These are phyloP conservation scores for Eubasilissa regina DNA, from an alignment of 1,140 invertebrate genomes.

Conservation along the genomic window DNA sequence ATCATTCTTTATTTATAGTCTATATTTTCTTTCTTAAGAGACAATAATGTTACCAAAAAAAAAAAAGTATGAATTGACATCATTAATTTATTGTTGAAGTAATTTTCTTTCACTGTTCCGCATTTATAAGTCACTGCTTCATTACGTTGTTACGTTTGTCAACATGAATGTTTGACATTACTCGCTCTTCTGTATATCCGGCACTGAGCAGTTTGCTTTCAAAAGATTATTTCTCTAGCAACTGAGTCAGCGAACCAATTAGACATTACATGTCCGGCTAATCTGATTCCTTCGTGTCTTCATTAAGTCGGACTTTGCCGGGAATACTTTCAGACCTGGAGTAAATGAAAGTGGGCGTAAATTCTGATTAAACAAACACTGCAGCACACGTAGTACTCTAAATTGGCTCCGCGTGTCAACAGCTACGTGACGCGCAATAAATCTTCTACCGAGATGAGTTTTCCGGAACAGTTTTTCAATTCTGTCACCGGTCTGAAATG, in stretches of 20 bases:
- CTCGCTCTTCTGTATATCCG: too few species aligned
- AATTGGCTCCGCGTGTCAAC: slow-evolving; percentile 38
- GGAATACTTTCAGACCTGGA: background rate
- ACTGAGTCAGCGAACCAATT: slow-evolving; percentile 5
- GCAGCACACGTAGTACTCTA: slow-evolving; percentile 18
- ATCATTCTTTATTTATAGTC: too few species aligned
- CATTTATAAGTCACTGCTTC: too few species aligned
- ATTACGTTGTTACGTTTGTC: too few species aligned
- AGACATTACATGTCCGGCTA: slow-evolving; percentile 7
- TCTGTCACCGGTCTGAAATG: slow-evolving; percentile 10
- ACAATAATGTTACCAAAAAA: too few species aligned
- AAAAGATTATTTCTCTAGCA: background rate
- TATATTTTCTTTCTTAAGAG: too few species aligned
- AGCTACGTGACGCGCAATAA: slow-evolving; percentile 38
- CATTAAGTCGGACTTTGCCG: background rate
- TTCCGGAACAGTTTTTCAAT: slow-evolving; percentile 26
- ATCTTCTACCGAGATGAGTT: slow-evolving; percentile 39
- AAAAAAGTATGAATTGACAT: too few species aligned
- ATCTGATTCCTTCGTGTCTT: slow-evolving; percentile 21
- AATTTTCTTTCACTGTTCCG: too few species aligned
- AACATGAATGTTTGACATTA: too few species aligned
- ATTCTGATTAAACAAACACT: slow-evolving; percentile 44
- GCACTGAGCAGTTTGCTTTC: too few species aligned
- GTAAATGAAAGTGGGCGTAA: background rate
- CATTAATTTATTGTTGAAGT: too few species aligned